Percentiles rank a stretch among this genome's conserved stretches.
Conservation (phyloP, 2,797 vertebrate species). For the Rousettus madagascariensis region DNA sequence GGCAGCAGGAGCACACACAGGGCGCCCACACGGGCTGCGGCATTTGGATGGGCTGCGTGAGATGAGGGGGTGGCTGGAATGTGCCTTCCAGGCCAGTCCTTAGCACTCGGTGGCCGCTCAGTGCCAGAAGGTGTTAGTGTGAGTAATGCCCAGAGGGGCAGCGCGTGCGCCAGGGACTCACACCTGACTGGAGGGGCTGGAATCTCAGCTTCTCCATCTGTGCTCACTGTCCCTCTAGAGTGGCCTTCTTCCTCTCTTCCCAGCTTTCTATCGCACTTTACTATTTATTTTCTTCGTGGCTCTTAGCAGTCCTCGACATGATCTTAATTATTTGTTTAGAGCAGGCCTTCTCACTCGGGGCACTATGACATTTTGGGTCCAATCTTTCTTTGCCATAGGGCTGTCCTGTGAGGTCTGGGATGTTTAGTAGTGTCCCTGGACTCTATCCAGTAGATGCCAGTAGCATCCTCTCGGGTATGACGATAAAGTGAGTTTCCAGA, state of each 20-base stretch:
- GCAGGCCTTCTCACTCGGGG: neutral
- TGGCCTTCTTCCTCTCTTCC: neutral
- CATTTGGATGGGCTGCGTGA: neutral
- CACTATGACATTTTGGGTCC: neutral
- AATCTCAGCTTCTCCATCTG: neutral
- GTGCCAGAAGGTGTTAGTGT: neutral
- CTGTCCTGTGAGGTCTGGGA: neutral
- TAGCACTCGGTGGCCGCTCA: neutral
- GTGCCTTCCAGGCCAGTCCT: neutral
- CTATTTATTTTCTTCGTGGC: neutral
- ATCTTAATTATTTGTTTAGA: neutral
- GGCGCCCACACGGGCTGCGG: neutral
- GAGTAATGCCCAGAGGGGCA: neutral
- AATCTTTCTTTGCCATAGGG: neutral
- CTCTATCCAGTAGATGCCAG: neutral
- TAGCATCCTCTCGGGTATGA: neutral
- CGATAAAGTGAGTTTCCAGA: neutral
- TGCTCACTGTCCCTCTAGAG: neutral
- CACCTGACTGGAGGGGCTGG: no score
- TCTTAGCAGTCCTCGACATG: neutral
- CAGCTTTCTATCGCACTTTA: neutral
- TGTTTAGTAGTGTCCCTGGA: neutral
- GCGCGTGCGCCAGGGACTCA: accelerated
- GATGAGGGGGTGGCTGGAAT: neutral
- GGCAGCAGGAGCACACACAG: neutral